A percentile compares a stretch with the other conserved stretches of the same genome.
Evolutionary conservation across 2,113 vertebrate genomes (phyloP).

Genomic region (Hymenochirus boettgeri): DNA sequence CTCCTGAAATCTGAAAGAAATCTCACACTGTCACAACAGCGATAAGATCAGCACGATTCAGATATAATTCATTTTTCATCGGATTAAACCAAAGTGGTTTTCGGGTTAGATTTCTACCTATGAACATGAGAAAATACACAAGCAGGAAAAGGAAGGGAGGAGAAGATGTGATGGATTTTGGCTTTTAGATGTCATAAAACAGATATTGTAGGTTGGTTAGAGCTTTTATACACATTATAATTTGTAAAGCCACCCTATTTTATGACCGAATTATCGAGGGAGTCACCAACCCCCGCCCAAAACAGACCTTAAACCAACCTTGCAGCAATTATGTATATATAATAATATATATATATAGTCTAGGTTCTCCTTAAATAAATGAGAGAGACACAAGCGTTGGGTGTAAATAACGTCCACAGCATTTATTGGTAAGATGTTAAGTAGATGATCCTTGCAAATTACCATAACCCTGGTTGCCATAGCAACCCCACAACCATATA

Average conservation of each 20-base stretch:
- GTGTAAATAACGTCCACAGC: too few relatives aligned
- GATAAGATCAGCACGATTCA: not conserved
- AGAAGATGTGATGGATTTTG: constrained; percentile 3
- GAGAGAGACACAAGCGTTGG: too few relatives aligned
- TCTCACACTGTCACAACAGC: not conserved
- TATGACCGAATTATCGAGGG: too few relatives aligned
- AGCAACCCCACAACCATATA: too few relatives aligned
- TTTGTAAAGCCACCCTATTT: not conserved
- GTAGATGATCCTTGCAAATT: too few relatives aligned
- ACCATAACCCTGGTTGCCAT: too few relatives aligned
- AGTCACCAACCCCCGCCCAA: too few relatives aligned
- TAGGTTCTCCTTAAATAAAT: too few relatives aligned
- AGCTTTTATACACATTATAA: not conserved
- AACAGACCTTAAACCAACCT: too few relatives aligned
- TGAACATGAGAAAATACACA: not conserved
- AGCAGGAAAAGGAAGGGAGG: constrained; percentile 15
- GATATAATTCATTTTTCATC: constrained; percentile 1
- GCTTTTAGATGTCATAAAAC: constrained; percentile 4
- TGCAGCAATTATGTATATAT: too few relatives aligned
- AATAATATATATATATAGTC: too few relatives aligned
- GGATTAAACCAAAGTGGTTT: not conserved
- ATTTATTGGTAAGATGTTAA: too few relatives aligned
- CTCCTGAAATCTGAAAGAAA: not conserved
- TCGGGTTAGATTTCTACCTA: not conserved
- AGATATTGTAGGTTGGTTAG: not conserved